Conservation (phyloP, 92 coral and sea anemone species). For the Umimayanthus chanpuru region DNA sequence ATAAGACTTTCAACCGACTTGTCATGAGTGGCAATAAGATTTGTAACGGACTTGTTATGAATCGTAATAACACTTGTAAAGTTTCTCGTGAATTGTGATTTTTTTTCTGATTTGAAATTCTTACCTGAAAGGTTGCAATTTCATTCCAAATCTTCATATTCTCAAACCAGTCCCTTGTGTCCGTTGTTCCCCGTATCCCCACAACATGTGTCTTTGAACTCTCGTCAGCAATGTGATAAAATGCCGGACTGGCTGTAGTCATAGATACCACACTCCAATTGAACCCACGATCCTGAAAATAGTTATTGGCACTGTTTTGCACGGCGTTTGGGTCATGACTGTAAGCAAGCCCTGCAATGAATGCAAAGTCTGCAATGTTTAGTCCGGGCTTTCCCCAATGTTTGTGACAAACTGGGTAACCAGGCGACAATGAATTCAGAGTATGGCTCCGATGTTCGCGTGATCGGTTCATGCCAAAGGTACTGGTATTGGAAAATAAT, state of each 20-base stretch:
- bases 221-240: conserved; percentile 58
- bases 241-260: conserved; percentile 53
- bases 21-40: neutral
- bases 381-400: conserved; percentile 59
- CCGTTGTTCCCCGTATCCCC: conserved; percentile 64
- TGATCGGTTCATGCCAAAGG: neutral
- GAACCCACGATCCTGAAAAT: conserved; percentile 53
- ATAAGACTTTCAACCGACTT: neutral
- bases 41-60: neutral
- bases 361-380: conserved; percentile 72
- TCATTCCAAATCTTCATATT: conserved; percentile 72
- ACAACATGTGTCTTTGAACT: conserved; percentile 48
- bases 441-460: neutral
- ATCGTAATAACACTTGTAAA: neutral
- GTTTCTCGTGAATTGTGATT: neutral
- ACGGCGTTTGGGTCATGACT: conserved; percentile 28
- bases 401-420: conserved; percentile 69
- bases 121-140: conserved; percentile 63
- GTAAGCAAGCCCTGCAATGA: conserved; percentile 60
- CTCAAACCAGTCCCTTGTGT: conserved; percentile 69
- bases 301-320: conserved; percentile 15
- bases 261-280: conserved; percentile 57
- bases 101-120: neutral
- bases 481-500: conserved; percentile 5
- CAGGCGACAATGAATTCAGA: neutral